Evolutionary conservation across 2,888 invertebrate genomes (phyloP), one percentile per base, ranked within the genome.

Genomic region (Aphodius sticticus): DNA sequence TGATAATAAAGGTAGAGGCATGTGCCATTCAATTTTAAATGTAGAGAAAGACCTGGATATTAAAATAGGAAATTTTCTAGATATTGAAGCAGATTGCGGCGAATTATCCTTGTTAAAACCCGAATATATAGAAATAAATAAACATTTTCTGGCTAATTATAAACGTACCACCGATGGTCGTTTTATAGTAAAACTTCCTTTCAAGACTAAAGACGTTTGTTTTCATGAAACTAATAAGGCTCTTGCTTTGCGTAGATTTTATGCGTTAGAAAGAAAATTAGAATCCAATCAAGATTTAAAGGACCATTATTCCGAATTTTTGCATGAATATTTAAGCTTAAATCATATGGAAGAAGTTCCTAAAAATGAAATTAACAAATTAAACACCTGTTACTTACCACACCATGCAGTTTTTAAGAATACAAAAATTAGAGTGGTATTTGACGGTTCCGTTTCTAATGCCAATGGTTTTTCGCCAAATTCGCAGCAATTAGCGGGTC

Each of bases 401-500:
- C 26, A 26, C 2, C 26, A 26, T 26, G 26, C 26, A 26, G 26
- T 3, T 26, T 26, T 26, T 26, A 26, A 26, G 3, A 26, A 26
- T 26, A 26, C 1, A 2, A 26, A 26, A 26, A 26, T 26, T 26
- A 26, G 26, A 26, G 26, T 26, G 26, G 26, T 26, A 26, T 26
- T 26, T 26, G 26, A 26, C 26, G 26, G 26, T 2, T 26, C 26
- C 1, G 26, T 26, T 26, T 26, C 26, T 26, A 26, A 26, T 26
- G 26, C 26, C 26, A 26, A 26, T 26, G 6, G 53, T 7, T 15
- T 16, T n/a, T 35, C 26, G 6, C 16, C 15, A 14, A 72, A 72
- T 15, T 26, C 26, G 14, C 14, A 16, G 14, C 15, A 12, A 72
- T 15, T 72, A 6, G 72, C 72, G 4, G 87, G 86, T 0, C 85